Percentiles rank a stretch among this genome's conserved stretches.
Evolutionary conservation across 2,113 vertebrate genomes (phyloP).

Genomic region (Cyprinodon brontotheroides): DNA sequence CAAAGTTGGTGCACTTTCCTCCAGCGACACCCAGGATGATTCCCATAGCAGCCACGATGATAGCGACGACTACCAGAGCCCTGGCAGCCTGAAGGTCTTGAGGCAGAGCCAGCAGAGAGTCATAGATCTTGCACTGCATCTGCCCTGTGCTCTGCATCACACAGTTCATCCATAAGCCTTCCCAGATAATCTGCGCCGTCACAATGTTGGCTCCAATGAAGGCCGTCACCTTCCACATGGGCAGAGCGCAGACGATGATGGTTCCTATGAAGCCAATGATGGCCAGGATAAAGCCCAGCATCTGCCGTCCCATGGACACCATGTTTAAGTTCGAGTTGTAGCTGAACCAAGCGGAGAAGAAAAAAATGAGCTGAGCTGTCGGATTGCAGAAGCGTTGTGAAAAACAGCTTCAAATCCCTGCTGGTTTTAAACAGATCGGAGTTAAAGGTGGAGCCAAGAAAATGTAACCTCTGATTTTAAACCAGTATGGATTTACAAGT

Average conservation of each 20-base stretch:
- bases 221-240: slow-evolving; percentile 80
- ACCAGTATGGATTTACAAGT: slow-evolving; percentile 54
- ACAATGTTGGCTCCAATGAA: slow-evolving; percentile 83
- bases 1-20: slow-evolving; percentile 93
- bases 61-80: slow-evolving; percentile 83
- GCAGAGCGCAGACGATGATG: slow-evolving; percentile 73
- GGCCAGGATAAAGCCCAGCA: slow-evolving; percentile 74
- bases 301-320: slow-evolving; percentile 78
- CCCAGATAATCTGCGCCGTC: slow-evolving; percentile 79
- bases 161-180: slow-evolving; percentile 82
- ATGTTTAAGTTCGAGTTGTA: slow-evolving; percentile 50
- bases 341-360: slow-evolving; percentile 1
- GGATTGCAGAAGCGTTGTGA: slow-evolving; percentile 9
- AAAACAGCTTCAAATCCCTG: background rate
- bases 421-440: slow-evolving; percentile 41
- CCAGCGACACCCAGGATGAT: slow-evolving; percentile 80
- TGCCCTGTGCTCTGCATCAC: slow-evolving; percentile 82
- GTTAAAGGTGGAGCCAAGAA: slow-evolving; percentile 62
- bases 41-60: slow-evolving; percentile 78
- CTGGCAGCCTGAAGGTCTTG: slow-evolving; percentile 79
- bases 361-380: slow-evolving; percentile 17
- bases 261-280: slow-evolving; percentile 70
- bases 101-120: slow-evolving; percentile 75
- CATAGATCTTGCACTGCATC: slow-evolving; percentile 84
- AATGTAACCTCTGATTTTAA: slow-evolving; percentile 52